Evolutionary conservation across 1,140 invertebrate species (phyloP).

Genomic region (Eurosta solidaginis): DNA sequence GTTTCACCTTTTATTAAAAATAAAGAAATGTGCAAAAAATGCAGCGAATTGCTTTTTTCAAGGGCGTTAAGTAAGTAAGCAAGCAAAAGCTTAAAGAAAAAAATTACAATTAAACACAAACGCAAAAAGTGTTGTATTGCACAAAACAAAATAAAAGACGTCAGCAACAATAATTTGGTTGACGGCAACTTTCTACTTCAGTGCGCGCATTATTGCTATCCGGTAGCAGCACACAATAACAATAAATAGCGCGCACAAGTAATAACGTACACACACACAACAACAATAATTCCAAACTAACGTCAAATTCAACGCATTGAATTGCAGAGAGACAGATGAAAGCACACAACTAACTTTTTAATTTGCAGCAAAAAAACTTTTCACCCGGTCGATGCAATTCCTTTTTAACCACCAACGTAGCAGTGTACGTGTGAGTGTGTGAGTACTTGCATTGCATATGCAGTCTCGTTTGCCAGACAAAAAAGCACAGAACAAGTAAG

Average conservation of each 20-base stretch:
- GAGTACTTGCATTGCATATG: background rate
- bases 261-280: background rate
- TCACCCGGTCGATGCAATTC: background rate
- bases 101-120: background rate
- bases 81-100: background rate
- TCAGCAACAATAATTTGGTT: background rate
- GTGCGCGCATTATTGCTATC: conserved; percentile 17
- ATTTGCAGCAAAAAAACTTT: background rate
- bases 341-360: background rate
- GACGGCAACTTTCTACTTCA: conserved; percentile 27
- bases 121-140: background rate
- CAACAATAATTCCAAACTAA: background rate
- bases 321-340: background rate
- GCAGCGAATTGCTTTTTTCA: background rate
- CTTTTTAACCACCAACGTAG: background rate
- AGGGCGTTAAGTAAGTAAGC: background rate
- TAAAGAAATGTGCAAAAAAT: background rate
- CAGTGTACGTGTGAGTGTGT: background rate
- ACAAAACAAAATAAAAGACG: conserved; percentile 6
- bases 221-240: background rate
- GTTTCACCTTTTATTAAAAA: background rate
- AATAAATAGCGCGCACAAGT: background rate
- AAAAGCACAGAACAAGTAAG: background rate
- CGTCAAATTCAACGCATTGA: background rate
- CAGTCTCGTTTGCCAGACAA: background rate